Evolutionary conservation across 1,140 invertebrate genomes (phyloP).

Genomic region (Lithobius niger): DNA sequence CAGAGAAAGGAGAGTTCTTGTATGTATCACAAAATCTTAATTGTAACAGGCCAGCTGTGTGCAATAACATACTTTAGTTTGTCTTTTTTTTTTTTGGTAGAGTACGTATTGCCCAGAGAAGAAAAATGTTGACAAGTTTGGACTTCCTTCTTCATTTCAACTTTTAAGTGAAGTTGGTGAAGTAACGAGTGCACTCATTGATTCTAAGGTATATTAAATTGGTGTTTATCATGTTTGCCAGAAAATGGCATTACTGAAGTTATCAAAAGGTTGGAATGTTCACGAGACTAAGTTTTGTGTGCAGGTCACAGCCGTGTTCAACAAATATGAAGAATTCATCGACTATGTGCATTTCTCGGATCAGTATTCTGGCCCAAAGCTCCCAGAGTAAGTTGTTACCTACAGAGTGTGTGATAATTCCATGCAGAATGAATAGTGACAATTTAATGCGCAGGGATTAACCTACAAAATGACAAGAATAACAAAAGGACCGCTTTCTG

Average conservation of each 20-base stretch:
- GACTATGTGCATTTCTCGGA: conserved; percentile 97
- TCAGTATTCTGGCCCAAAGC: conserved; percentile 78
- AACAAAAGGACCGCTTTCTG: too few species aligned
- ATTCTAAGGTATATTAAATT: conserved; percentile 55
- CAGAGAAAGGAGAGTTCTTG: too few species aligned
- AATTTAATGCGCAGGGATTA: not conserved
- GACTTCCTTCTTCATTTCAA: conserved; percentile 60
- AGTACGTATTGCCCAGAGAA: conserved; percentile 84
- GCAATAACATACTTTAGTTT: too few species aligned
- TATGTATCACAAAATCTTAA: conserved; percentile 1
- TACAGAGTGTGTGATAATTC: too few species aligned
- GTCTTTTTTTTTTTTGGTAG: conserved; percentile 33
- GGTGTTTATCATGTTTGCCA: not conserved
- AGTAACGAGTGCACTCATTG: conserved; percentile 63
- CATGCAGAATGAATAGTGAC: too few species aligned
- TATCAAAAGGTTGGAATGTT: too few species aligned
- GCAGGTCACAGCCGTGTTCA: conserved; percentile 48
- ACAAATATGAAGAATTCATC: conserved; percentile 70
- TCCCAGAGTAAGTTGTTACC: conserved; percentile 61
- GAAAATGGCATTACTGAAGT: too few species aligned
- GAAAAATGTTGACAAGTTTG: conserved; percentile 70
- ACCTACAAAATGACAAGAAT: too few species aligned
- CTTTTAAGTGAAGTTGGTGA: conserved; percentile 84
- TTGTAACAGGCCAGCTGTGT: not conserved
- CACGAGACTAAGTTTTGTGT: conserved; percentile 21